Evolutionary conservation across 2,797 vertebrate species (phyloP), one percentile per base, ranked within the genome.

Genomic region (Chaetodon trifasciatus): DNA sequence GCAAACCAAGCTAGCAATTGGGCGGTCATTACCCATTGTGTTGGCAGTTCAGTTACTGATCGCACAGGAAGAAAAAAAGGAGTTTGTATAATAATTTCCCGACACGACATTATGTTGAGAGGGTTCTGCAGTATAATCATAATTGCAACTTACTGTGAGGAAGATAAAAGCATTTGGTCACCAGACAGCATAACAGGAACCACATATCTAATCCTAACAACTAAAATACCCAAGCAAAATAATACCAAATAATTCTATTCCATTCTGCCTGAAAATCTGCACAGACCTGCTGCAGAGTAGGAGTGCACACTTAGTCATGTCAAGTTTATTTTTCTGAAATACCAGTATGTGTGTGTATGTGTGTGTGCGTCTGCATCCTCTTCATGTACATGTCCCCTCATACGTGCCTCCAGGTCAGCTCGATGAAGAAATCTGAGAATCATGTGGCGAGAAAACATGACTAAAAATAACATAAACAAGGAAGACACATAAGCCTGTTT

Each of bases 1-100:
- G 49, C 70, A 24, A 75, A 44, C 70, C 15, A 24, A 28, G 21
- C 32, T 70, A 64, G 42, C 17, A 13, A 19, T 16, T 58, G 32
- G 76, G 67, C 11, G 69, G 70, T 52, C 82, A 82, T 82, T 82
- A 86, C 21, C 79, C 77, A 81, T 21, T 24, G 42, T 49, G 60
- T n/a, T 68, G 53, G 57, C 46, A 69, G 74, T 70, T 61, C 70
- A 76, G 16, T 82, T 60, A 28, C 64, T 65, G 61, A 80, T 78
- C 61, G 17, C 70, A 66, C 49, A 52, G 61, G 19, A 68, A 35
- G 77, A 44, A 79, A 81, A 74, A 39, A 39, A 66, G 49, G n/a
- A 63, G 40, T 28, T 57, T 46, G 64, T 46, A 37, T 66, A 70
- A 69, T 77, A 69, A 74, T 70, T 58, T 64, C 10, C 70, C 56